Percentiles rank a stretch among this genome's conserved stretches.
Evolutionary conservation across 1,140 invertebrate genomes (phyloP).

Genomic region (Batillaria attramentaria): DNA sequence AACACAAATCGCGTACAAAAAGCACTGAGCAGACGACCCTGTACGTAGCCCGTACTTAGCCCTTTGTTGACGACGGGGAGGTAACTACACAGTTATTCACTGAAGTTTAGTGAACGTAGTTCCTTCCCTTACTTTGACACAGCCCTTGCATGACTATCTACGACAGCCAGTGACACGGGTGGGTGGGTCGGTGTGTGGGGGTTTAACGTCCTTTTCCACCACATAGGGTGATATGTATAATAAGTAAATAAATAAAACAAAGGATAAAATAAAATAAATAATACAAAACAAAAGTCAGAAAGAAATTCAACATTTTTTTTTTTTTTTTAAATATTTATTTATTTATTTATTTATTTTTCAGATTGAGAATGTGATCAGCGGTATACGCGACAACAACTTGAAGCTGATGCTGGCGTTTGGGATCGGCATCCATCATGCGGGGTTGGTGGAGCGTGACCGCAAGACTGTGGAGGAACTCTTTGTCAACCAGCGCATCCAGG

Average conservation of each 20-base stretch:
- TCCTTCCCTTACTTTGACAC: no score
- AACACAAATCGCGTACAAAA: no score
- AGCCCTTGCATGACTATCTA: no score
- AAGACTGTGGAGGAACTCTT: conserved; percentile 95
- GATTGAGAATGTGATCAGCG: conserved; percentile 75
- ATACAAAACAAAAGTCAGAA: background rate
- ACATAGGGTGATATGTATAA: no score
- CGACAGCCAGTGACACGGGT: no score
- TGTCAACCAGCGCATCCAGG: conserved; percentile 97
- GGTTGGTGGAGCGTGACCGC: conserved; percentile 91
- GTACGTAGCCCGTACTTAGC: no score
- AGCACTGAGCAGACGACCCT: no score
- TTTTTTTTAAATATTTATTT: background rate
- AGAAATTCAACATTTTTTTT: background rate
- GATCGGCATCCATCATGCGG: conserved; percentile 99
- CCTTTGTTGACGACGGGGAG: no score
- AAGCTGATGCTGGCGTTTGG: conserved; percentile 96
- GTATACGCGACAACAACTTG: conserved; percentile 89
- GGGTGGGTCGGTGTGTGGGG: no score
- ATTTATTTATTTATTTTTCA: conserved; percentile 55
- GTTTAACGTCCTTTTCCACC: no score
- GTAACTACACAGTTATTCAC: no score
- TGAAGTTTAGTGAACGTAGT: no score
- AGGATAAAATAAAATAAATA: background rate
- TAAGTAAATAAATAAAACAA: background rate